phyloP scores from a whole-genome alignment of 2,113 vertebrate species.

The Mohoua ochrocephala region DNA sequence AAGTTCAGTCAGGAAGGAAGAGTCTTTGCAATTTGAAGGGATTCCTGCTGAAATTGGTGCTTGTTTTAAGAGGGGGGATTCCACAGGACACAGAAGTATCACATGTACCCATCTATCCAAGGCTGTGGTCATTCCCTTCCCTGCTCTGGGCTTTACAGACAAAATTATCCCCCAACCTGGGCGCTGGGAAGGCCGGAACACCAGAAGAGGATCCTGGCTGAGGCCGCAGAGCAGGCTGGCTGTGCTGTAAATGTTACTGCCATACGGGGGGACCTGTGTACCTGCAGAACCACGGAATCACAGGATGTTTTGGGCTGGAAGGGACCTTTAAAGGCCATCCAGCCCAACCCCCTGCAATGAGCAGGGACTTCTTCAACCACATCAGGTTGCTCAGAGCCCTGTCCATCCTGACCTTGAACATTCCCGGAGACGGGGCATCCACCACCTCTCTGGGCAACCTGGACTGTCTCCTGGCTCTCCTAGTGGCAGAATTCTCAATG shows the following conservation, averaged over 20 bases:
- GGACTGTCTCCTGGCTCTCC: background rate
- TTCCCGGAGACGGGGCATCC: background rate
- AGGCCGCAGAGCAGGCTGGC: background rate
- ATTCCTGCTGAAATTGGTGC: background rate
- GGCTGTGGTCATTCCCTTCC: background rate
- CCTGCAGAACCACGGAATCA: background rate
- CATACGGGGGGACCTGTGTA: no score
- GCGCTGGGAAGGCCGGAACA: background rate
- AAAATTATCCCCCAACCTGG: background rate
- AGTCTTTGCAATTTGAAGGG: background rate
- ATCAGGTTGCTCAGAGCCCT: background rate
- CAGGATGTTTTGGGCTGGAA: background rate
- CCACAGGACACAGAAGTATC: background rate
- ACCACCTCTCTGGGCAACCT: background rate
- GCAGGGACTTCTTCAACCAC: background rate
- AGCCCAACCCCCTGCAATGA: background rate
- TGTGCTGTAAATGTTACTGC: background rate
- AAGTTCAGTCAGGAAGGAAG: background rate
- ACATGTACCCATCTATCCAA: no score
- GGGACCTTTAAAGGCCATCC: background rate
- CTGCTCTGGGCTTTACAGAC: background rate
- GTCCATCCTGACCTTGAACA: background rate
- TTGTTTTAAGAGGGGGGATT: background rate
- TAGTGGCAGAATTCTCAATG: background rate
- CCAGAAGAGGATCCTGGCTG: background rate